Conservation (phyloP, 2,113 vertebrate genomes). For the Agelaius tricolor region DNA sequence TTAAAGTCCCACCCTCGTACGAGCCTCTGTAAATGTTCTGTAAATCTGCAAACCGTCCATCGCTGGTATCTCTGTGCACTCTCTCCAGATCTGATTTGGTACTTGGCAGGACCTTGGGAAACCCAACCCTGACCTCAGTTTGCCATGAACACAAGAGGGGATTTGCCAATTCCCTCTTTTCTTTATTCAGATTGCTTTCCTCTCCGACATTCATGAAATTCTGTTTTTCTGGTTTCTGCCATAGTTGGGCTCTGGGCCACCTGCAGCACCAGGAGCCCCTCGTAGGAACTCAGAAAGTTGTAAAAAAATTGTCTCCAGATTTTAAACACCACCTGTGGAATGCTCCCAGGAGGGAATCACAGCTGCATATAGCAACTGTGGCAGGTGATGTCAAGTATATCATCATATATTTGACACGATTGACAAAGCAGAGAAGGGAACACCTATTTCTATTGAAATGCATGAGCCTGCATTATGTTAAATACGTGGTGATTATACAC, state of each 20-base stretch:
- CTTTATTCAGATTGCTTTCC: background rate
- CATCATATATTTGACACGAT: conserved; percentile 57
- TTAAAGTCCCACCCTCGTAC: conserved; percentile 37
- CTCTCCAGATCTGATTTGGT: background rate
- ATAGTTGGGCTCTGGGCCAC: background rate
- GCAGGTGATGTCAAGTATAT: conserved; percentile 68
- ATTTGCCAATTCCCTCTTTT: background rate
- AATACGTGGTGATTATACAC: conserved; percentile 68
- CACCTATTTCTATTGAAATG: conserved; percentile 59
- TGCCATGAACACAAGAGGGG: background rate
- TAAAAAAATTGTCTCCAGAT: conserved; percentile 42
- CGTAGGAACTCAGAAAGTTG: background rate
- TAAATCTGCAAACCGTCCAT: background rate
- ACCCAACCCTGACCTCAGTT: background rate
- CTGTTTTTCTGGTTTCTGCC: background rate
- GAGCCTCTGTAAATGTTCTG: conserved; percentile 46
- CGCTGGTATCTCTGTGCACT: background rate
- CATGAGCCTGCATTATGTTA: conserved; percentile 51
- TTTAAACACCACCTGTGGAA: conserved; percentile 53
- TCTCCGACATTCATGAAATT: background rate
- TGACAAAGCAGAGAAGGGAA: conserved; percentile 59
- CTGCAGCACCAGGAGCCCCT: background rate
- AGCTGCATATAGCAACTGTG: conserved; percentile 22
- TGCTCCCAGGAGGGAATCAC: conserved; percentile 45
- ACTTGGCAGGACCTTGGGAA: conserved; percentile 8